Base-by-base conservation (phyloP, 2,113 vertebrate genomes). In the Lota lota region DNA sequence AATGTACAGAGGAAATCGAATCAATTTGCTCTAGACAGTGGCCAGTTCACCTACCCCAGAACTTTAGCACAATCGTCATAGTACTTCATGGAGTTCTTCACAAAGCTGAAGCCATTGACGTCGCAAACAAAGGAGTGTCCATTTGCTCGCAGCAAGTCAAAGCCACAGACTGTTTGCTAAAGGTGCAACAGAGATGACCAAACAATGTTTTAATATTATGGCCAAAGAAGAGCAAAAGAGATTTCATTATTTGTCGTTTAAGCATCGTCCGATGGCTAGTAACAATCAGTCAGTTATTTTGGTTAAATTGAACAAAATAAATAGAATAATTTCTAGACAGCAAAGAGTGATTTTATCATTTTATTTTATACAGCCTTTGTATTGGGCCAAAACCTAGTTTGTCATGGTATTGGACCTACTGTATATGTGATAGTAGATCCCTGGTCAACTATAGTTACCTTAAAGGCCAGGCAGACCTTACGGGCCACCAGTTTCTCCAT, bases 61-160 rank as follows among this genome's bases (percentile, higher is more conserved):
- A 99, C 95, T 94, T 99, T 98, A 92, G 96, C 96, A 90, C 97
- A 98, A 80, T 99, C 97, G 5, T 99, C 97, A 0, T 99, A 99
- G 68, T 99, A 99, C 82, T 99, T 99, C 97, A 99, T 99, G 2
- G 97, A 99, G 88, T 98, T 99, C 91, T 99, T 99, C 81, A 99
- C 97, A 71, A 99, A 99, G 85, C 96, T 98, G 91, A 99, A 99
- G 69, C 97, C 97, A 0, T 99, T 99, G 66, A 99, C 97, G 0
- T 99, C 97, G 0, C 97, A 99, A 56, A 99, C 97, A 24, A 93
- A 98, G 0, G 96, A 99, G 85, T 99, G 96, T 59, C 96, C 97
- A 0, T 98, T 99, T 61, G 97, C 97, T 76, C 97, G 87, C 68
- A 99, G 92, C 56, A 99, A 93, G 85, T 99, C 97, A 24, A 99